Evolutionary conservation across 1,140 invertebrate species (phyloP).

Genomic region (Stenopsyche tienmushanensis): DNA sequence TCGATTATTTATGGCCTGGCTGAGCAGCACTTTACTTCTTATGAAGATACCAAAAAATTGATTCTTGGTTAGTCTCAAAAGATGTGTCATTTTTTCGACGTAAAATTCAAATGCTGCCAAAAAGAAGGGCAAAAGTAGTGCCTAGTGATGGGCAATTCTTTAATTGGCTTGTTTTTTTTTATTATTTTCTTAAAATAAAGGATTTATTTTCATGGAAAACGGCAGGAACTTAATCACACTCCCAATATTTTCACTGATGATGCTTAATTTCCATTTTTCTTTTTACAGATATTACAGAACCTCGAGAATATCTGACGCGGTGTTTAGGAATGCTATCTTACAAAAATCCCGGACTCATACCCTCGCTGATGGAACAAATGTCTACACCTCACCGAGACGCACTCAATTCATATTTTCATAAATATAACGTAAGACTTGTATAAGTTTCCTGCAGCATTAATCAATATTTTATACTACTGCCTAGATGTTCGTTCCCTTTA

Average conservation of each 20-base stretch:
- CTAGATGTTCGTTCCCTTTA: no score
- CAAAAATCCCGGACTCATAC: constrained; percentile 63
- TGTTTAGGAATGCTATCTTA: constrained; percentile 64
- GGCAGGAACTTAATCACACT: no score
- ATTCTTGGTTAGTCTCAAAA: no score
- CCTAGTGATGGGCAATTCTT: neutral
- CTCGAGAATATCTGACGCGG: constrained; percentile 71
- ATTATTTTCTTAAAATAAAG: neutral
- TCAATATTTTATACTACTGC: no score
- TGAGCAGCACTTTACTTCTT: no score
- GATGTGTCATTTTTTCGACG: no score
- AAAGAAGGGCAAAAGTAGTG: no score
- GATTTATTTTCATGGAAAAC: no score
- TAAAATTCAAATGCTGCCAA: no score
- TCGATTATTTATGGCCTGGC: no score
- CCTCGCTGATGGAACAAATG: constrained; percentile 48
- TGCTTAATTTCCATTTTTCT: constrained; percentile 25
- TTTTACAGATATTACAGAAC: constrained; percentile 63
- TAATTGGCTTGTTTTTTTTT: neutral
- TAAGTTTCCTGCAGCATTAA: constrained; percentile 8
- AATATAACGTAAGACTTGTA: constrained; percentile 46
- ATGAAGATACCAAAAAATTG: no score
- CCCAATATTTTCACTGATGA: neutral
- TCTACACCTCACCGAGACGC: constrained; percentile 44
- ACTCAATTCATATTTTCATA: constrained; percentile 45